These are phyloP conservation scores for Hycleus phaleratus DNA, from an alignment of 1,140 invertebrate genomes.

Conservation along the genomic window DNA sequence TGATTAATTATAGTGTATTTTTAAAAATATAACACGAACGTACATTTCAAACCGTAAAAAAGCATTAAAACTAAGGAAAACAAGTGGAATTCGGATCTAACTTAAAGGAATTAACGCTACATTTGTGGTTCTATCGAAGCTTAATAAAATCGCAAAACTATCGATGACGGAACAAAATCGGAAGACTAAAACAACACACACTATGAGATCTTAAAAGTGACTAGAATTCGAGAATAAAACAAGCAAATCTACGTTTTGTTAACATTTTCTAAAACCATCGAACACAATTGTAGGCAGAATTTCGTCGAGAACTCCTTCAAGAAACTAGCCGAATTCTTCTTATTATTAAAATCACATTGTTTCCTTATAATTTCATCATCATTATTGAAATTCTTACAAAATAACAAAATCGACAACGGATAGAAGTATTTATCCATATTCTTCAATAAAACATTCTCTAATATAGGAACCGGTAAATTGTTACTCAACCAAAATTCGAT, in stretches of 20 bases:
- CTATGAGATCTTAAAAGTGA: slow-evolving; percentile 6
- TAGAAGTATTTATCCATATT: slow-evolving; percentile 45
- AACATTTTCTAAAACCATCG: slow-evolving; percentile 41
- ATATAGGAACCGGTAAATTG: slow-evolving; percentile 38
- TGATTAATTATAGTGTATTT: too few relatives aligned
- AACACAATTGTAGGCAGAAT: slow-evolving; percentile 40
- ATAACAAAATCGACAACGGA: slow-evolving; percentile 42
- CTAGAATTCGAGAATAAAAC: not conserved
- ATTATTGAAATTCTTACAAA: slow-evolving; percentile 42
- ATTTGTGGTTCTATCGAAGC: not conserved
- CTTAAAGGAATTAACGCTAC: not conserved
- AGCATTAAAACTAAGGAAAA: not conserved
- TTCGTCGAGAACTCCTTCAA: slow-evolving; percentile 40
- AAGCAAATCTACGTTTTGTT: slow-evolving; percentile 32
- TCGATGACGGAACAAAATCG: not conserved
- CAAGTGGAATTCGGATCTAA: not conserved
- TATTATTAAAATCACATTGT: slow-evolving; percentile 16
- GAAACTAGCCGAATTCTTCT: slow-evolving; percentile 35
- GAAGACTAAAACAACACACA: slow-evolving; percentile 3
- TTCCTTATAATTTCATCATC: slow-evolving; percentile 31
- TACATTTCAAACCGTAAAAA: not conserved
- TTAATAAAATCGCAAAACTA: too few relatives aligned
- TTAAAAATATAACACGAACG: too few relatives aligned
- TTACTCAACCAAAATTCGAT: slow-evolving; percentile 43
- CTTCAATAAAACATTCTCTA: slow-evolving; percentile 42